Percentiles rank a stretch among this genome's conserved stretches.
Conservation (phyloP, 2,797 vertebrate genomes). For the Trachops cirrhosus region DNA sequence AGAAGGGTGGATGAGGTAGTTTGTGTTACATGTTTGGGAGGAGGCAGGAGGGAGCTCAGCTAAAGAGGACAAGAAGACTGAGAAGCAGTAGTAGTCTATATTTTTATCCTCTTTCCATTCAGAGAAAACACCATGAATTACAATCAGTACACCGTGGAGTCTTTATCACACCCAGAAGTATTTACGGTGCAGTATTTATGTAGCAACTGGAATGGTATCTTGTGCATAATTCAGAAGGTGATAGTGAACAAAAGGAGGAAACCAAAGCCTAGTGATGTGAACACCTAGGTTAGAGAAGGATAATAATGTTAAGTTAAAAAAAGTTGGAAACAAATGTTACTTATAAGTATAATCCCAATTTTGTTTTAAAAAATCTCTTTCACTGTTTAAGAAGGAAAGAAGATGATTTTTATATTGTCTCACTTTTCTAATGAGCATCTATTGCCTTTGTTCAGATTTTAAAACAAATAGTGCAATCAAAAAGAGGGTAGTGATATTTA, state of each 20-base stretch:
- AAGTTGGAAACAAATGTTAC: not conserved
- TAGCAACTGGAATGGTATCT: not conserved
- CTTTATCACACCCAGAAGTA: not conserved
- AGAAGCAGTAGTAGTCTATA: not conserved
- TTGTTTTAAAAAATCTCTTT: not conserved
- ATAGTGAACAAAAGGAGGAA: not conserved
- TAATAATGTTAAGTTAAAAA: not conserved
- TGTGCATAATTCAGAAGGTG: not conserved
- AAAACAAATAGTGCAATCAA: not conserved
- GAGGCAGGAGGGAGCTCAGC: not conserved
- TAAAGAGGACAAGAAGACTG: not conserved
- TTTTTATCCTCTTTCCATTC: not conserved
- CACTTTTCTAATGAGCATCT: conserved; percentile 5
- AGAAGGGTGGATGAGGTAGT: not conserved
- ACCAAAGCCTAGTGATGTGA: not conserved
- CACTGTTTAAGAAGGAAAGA: not conserved
- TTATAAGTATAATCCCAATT: not conserved
- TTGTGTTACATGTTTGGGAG: not conserved
- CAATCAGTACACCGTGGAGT: not conserved
- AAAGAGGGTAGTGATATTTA: not conserved
- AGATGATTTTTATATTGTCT: not conserved
- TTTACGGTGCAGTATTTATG: not conserved
- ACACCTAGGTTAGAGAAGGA: not conserved
- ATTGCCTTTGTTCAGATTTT: not conserved
- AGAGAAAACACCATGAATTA: not conserved